These are phyloP conservation scores for Atrichornis clamosus DNA, from an alignment of 2,113 vertebrate species.

Conservation along the genomic window DNA sequence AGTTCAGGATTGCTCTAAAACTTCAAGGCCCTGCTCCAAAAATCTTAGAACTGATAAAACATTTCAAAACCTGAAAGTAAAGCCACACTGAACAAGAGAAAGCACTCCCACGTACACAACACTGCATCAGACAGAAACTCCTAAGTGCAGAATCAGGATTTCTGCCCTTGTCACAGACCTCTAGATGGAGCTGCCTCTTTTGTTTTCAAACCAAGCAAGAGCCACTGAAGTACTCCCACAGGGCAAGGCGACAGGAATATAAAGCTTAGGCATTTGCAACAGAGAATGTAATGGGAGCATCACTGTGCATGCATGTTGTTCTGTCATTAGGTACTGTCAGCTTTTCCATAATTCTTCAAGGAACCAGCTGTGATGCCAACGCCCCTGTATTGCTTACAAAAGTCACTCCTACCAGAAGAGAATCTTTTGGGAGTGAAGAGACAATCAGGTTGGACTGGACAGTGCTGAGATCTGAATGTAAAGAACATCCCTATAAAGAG, in stretches of 20 bases:
- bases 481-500: background rate
- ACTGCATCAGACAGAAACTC: background rate
- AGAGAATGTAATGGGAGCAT: background rate
- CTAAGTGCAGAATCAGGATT: background rate
- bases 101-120: fast-evolving
- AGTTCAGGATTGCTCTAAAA: background rate
- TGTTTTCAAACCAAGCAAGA: background rate
- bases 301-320: background rate
- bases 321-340: background rate
- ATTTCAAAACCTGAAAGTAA: background rate
- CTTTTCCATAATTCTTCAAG: background rate
- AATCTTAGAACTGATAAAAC: background rate
- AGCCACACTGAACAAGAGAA: background rate
- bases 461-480: background rate
- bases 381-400: background rate
- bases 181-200: constrained; percentile 55
- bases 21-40: background rate
- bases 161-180: background rate
- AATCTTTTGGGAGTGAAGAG: background rate
- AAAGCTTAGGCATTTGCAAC: background rate
- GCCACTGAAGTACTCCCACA: fast-evolving
- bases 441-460: background rate
- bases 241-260: background rate
- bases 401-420: background rate
- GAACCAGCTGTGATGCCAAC: background rate